Percentiles rank a stretch among this genome's conserved stretches.
Evolutionary conservation across 2,888 invertebrate genomes (phyloP).

Genomic region (Sphaeridia pumilis): DNA sequence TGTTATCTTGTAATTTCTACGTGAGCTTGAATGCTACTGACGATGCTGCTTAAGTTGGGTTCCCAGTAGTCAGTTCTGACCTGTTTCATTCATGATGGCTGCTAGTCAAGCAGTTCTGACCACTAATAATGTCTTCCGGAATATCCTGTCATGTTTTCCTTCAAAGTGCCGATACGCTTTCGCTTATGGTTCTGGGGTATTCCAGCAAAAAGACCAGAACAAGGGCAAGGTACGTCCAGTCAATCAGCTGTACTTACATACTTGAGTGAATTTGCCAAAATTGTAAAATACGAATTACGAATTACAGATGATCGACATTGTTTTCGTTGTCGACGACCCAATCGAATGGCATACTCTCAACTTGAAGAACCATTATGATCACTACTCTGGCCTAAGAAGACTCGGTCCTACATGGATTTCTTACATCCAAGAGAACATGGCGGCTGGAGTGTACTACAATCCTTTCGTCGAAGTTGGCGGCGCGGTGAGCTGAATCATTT

Average conservation of each 20-base stretch:
- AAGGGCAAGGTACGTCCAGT: constrained; percentile 36
- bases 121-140: constrained; percentile 2
- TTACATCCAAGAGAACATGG: constrained; percentile 69
- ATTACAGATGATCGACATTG: constrained; percentile 69
- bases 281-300: no score
- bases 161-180: constrained; percentile 52
- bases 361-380: constrained; percentile 59
- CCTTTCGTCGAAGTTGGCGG: constrained; percentile 67
- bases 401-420: constrained; percentile 64
- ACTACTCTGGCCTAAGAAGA: constrained; percentile 70
- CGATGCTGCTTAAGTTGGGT: no score
- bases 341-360: constrained; percentile 76
- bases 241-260: no score
- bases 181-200: constrained; percentile 78
- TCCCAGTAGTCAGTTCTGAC: no score
- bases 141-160: constrained; percentile 21
- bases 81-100: no score
- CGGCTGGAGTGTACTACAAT: constrained; percentile 88
- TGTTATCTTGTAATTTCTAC: no score
- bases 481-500: no score
- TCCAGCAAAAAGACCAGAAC: constrained; percentile 49
- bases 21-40: no score
- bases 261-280: no score
- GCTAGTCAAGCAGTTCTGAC: neutral
- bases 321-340: constrained; percentile 79